phyloP scores from a whole-genome alignment of 2,888 invertebrate species.

The Nebria salina region DNA sequence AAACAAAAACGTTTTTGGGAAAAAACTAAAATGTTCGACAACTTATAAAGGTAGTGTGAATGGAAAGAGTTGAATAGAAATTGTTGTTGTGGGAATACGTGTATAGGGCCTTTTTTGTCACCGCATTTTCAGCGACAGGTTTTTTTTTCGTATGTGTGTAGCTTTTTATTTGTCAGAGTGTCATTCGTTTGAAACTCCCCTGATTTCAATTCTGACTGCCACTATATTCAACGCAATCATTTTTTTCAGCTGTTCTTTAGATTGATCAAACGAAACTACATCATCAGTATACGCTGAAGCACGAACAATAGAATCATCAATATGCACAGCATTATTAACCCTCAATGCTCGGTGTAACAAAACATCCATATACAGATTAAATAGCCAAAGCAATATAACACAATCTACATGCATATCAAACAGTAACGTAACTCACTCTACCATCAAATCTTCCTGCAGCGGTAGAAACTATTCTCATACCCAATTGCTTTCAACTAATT shows the following conservation, averaged over 20 bases:
- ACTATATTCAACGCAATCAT: neutral
- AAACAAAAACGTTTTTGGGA: neutral
- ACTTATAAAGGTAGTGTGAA: neutral
- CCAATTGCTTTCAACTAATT: neutral
- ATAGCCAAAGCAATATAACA: neutral
- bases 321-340: neutral
- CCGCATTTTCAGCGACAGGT: neutral
- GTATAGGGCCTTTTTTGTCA: neutral
- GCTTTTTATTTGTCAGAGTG: neutral
- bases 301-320: neutral
- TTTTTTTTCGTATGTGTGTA: neutral
- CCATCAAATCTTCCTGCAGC: neutral
- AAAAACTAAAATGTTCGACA: neutral
- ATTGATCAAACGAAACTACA: neutral
- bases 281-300: neutral
- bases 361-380: neutral
- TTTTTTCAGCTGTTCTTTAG: neutral
- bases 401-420: neutral
- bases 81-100: neutral
- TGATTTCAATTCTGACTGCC: neutral
- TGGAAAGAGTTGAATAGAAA: neutral
- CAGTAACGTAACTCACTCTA: neutral
- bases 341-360: neutral
- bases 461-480: neutral
- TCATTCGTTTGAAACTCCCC: neutral